Conservation (phyloP, 1,140 invertebrate genomes). For the Chelonus insularis region DNA sequence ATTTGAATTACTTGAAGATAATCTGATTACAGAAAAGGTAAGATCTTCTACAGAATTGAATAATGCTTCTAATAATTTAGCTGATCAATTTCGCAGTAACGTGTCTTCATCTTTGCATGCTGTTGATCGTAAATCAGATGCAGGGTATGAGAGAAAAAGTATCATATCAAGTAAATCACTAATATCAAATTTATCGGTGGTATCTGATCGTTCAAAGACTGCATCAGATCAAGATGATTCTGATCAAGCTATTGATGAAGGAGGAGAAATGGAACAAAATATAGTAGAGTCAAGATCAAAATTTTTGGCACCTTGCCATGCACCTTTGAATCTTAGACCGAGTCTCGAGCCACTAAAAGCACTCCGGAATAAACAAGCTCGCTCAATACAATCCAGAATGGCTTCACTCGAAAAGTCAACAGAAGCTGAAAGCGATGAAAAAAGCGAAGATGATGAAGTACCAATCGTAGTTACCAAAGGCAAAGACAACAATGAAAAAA, state of each 20-base stretch:
- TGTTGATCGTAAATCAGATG: background rate
- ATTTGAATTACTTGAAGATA: background rate
- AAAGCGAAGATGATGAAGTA: conserved; percentile 25
- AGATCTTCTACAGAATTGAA: background rate
- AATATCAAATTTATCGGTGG: conserved; percentile 23
- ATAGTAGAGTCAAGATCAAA: conserved; percentile 31
- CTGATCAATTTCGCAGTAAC: background rate
- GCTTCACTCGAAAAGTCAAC: conserved; percentile 33
- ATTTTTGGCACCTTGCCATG: conserved; percentile 47
- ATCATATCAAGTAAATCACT: conserved; percentile 14
- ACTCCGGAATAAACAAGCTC: conserved; percentile 42
- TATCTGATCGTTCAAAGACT: conserved; percentile 27
- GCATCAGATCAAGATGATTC: conserved; percentile 31
- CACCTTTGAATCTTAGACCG: conserved; percentile 41
- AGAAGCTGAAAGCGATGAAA: conserved; percentile 34
- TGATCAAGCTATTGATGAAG: conserved; percentile 25
- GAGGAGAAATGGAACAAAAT: background rate
- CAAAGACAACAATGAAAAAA: background rate
- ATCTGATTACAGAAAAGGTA: background rate
- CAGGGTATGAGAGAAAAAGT: conserved; percentile 11
- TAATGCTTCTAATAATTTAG: background rate
- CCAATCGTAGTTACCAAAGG: conserved; percentile 1
- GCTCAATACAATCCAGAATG: conserved; percentile 40
- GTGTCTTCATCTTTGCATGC: background rate
- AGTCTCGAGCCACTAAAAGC: conserved; percentile 50